Evolutionary conservation across 92 coral and sea anemone genomes (phyloP).

Genomic region (Muricea muricata): DNA sequence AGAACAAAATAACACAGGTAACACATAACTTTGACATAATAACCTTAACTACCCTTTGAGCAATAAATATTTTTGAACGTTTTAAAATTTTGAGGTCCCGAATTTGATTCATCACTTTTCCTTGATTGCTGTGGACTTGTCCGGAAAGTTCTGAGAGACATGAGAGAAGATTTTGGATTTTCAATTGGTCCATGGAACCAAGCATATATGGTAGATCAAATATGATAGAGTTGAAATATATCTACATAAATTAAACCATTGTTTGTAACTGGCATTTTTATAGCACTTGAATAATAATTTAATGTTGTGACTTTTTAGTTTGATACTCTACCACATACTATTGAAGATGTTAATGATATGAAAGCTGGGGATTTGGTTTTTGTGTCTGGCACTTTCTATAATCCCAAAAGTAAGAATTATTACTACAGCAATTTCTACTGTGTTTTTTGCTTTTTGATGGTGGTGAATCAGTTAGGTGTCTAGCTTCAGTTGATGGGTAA

Average conservation of each 20-base stretch:
- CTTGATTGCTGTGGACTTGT: slow-evolving; percentile 97
- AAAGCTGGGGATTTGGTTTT: slow-evolving; percentile 96
- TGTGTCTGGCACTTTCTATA: slow-evolving; percentile 85
- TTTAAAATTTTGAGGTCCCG: slow-evolving; percentile 56
- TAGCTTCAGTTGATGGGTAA: too few species aligned
- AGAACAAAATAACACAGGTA: too few species aligned
- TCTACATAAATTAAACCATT: too few species aligned
- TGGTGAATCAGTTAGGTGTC: too few species aligned
- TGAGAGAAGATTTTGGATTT: slow-evolving; percentile 94
- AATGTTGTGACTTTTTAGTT: slow-evolving; percentile 48
- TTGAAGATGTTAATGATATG: slow-evolving; percentile 73
- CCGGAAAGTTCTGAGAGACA: slow-evolving; percentile 79
- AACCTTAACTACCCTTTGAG: too few species aligned
- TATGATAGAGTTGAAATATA: too few species aligned
- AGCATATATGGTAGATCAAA: slow-evolving; percentile 83
- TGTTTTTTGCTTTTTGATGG: too few species aligned
- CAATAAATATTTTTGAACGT: background rate
- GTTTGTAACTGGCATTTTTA: too few species aligned
- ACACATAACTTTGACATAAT: too few species aligned
- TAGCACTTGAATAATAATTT: background rate
- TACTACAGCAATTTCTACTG: too few species aligned
- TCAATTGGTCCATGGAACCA: slow-evolving; percentile 95
- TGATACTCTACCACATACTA: slow-evolving; percentile 83
- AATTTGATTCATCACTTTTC: slow-evolving; percentile 82
- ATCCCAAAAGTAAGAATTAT: slow-evolving; percentile 88